Percentiles rank a stretch among this genome's conserved stretches.
phyloP scores from a whole-genome alignment of 2,888 invertebrate species.

The Ennomos erosarius region DNA sequence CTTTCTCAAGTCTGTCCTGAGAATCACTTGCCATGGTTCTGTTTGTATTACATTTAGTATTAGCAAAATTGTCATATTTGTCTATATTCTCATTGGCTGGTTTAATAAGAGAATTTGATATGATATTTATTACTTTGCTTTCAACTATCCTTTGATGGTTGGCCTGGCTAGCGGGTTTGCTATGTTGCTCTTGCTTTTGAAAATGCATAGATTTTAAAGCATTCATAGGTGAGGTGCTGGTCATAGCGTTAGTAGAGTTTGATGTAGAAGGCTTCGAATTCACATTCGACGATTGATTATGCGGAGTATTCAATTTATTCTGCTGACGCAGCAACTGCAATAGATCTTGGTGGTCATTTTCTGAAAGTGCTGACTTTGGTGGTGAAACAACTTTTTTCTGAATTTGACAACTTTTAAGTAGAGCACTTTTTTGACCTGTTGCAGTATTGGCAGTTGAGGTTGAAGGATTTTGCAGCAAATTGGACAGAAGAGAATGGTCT shows the following conservation, averaged over 20 bases:
- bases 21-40: conserved; percentile 6
- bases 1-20: conserved; percentile 25
- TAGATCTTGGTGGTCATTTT: conserved; percentile 67
- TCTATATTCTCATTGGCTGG: conserved; percentile 15
- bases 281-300: conserved; percentile 2
- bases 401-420: not conserved
- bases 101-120: conserved; percentile 34
- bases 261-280: conserved; percentile 17
- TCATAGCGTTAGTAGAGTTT: not conserved
- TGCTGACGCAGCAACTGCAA: conserved; percentile 61
- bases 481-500: conserved; percentile 9
- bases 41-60: conserved; percentile 12
- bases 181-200: conserved; percentile 5
- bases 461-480: conserved; percentile 11
- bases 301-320: conserved; percentile 49
- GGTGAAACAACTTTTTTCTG: conserved; percentile 7
- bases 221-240: not conserved
- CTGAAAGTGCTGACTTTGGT: conserved; percentile 44
- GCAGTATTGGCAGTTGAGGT: not conserved
- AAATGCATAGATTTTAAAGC: conserved; percentile 1
- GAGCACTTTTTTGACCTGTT: not conserved
- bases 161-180: not conserved
- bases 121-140: conserved; percentile 31
- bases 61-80: conserved; percentile 9
- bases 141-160: conserved; percentile 4